A percentile compares a stretch with the other conserved stretches of the same genome.
Evolutionary conservation across 2,797 vertebrate genomes (phyloP).

Genomic region (Echiichthys vipera): DNA sequence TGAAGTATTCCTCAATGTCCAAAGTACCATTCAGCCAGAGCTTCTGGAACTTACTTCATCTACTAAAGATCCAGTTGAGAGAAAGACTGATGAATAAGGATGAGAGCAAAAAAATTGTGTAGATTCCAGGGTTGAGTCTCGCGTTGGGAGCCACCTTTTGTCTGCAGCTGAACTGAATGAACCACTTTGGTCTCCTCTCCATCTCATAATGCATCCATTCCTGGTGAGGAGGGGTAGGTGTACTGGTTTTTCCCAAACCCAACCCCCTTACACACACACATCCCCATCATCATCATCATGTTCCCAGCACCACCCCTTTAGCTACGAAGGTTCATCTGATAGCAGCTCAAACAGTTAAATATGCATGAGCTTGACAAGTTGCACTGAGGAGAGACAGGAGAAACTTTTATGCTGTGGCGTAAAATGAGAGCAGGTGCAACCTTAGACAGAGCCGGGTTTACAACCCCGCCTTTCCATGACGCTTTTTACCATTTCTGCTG

Average conservation of each 20-base stretch:
- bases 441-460: slow-evolving; percentile 54
- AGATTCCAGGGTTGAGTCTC: slow-evolving; percentile 55
- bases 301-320: slow-evolving; percentile 62
- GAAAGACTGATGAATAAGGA: slow-evolving; percentile 12
- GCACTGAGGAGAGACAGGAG: slow-evolving; percentile 59
- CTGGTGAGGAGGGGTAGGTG: slow-evolving; percentile 85
- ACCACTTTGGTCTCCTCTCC: slow-evolving; percentile 57
- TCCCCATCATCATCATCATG: slow-evolving; percentile 5
- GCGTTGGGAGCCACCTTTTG: slow-evolving; percentile 38
- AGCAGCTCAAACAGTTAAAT: slow-evolving; percentile 85
- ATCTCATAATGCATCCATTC: slow-evolving; percentile 69
- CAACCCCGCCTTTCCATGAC: slow-evolving; percentile 32
- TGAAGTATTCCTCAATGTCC: slow-evolving; percentile 47
- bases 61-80: slow-evolving; percentile 44
- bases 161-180: slow-evolving; percentile 58
- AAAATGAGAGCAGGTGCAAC: slow-evolving; percentile 73
- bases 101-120: slow-evolving; percentile 13
- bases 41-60: slow-evolving; percentile 42
- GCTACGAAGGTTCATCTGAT: slow-evolving; percentile 79
- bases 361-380: slow-evolving; percentile 82
- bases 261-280: slow-evolving; percentile 65
- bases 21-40: slow-evolving; percentile 23
- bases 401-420: slow-evolving; percentile 48
- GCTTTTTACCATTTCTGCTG: slow-evolving; percentile 9
- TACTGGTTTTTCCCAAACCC: slow-evolving; percentile 62